Conservation (phyloP, 2,888 invertebrate genomes). For the Leptogaster cylindrica region DNA sequence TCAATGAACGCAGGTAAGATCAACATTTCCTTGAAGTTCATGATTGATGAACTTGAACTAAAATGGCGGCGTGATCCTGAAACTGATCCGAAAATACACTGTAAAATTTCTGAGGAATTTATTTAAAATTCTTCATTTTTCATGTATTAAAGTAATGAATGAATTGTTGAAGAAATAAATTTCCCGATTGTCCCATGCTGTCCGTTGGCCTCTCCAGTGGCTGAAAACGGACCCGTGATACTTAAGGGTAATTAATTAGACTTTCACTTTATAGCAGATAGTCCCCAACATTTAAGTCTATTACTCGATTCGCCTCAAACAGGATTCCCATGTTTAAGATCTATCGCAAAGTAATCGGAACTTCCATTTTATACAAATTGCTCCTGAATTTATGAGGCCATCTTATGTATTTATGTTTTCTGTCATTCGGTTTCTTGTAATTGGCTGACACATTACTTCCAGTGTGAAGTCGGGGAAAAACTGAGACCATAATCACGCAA, state of each 20-base stretch:
- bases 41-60: no score
- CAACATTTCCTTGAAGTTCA: no score
- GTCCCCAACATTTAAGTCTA: slow-evolving; percentile 7
- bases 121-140: no score
- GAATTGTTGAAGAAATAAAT: slow-evolving; percentile 13
- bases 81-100: no score
- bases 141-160: no score
- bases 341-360: slow-evolving; percentile 31
- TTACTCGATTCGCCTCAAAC: not conserved
- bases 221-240: slow-evolving; percentile 9
- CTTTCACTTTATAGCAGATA: slow-evolving; percentile 18
- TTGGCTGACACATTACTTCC: slow-evolving; percentile 47
- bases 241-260: slow-evolving; percentile 34
- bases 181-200: not conserved
- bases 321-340: slow-evolving; percentile 27
- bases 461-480: slow-evolving; percentile 44
- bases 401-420: slow-evolving; percentile 46
- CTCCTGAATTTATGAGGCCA: slow-evolving; percentile 46
- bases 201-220: not conserved
- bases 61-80: no score
- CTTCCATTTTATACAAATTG: slow-evolving; percentile 47
- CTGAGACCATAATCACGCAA: slow-evolving; percentile 46
- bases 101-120: no score
- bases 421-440: slow-evolving; percentile 42
- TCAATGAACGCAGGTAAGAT: no score